Base-by-base conservation (phyloP, 2,888 invertebrate genomes). In the Onthophagus sagittarius region DNA sequence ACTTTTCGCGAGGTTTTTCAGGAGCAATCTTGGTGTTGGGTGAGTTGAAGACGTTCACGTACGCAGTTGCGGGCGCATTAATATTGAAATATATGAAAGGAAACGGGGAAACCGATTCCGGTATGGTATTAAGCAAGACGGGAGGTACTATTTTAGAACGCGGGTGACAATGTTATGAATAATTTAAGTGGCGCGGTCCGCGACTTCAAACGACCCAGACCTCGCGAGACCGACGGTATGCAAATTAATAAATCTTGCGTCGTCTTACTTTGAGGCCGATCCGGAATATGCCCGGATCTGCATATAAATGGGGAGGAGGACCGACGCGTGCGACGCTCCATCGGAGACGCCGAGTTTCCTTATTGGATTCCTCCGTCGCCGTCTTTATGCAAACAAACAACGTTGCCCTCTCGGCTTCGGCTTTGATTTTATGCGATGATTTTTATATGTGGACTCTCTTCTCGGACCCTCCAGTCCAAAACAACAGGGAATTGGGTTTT, bases 231-330 rank as follows among this genome's bases (percentile, higher is more conserved):
- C 39, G 39, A 53, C 39, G 82, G 82, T 84, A 84, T 84, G 84
- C 82, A 84, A 84, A 84, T 84, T 83, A 83, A 84, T 84, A 84
- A 84, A 84, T 84, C 83, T 83, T 82, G 81, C 79, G 79, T 82
- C 83, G 79, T 82, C 83, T 83, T 82, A 82, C 83, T 83, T 83
- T 83, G 83, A 82, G 80, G 79, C 79, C 78, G 80, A 79, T 80
- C 81, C 79, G 77, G 77, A 79, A 80, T 79, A 78, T 77, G 77
- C 77, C 79, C 76, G 80, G 79, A 83, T 84, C 84, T 83, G 83
- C 84, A 84, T 84, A 84, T 84, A 84, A 82, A 84, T 84, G 79
- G 81, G 78, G 79, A 78, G 80, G 79, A 78, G 79, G 80, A 80
- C 81, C 81, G 80, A 74, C 74, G 75, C 39, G 33, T 53, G 14